Base-by-base conservation (phyloP, 2,888 invertebrate species). In the Nemurella pictetii region DNA sequence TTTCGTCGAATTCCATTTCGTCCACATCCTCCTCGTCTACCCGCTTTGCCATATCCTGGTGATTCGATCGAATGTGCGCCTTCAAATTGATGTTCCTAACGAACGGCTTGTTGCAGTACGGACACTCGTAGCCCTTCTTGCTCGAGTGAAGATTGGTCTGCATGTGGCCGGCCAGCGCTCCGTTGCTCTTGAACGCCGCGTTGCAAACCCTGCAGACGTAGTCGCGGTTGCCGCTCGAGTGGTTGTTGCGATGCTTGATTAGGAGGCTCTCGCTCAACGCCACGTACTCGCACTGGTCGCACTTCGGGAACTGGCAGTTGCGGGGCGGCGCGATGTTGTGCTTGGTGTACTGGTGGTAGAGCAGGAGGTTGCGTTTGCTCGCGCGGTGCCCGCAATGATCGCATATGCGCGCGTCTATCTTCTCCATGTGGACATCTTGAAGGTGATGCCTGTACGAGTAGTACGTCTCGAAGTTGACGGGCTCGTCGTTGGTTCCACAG, bases 341-440 rank as follows among this genome's bases (percentile, higher is more conserved):
- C 88, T 96, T 96, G 0, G 94, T 94, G 88, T 95, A 95, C 89
- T 96, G 91, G 89, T 97, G 97, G 89, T 96, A 95, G 88, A 95
- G 91, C 86, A 96, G 91, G 86, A 95, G 93, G 87, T 95, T 95
- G 87, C 95, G 92, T 88, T 95, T 95, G 0, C 91, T 91, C 28
- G 96, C 95, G 88, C 94, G 94, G 89, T 95, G 94, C 0, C 97
- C 97, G 90, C 97, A 97, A 88, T 96, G 94, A 89, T 97, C 96
- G 90, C 97, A 97, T 55, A 96, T 93, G 74, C 94, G 93, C 0
- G 94, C 91, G 89, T 96, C 94, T 86, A 96, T 95, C 87, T 94
- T 94, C 88, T 96, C 95, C 88, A 94, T 94, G 88, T 97, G 97
- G 0, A 95, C 86, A 83, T 87, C 87, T 74, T 87, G 94, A 90